These are phyloP conservation scores for Microdon myrmicae DNA, from an alignment of 2,888 invertebrate species.

Conservation along the genomic window DNA sequence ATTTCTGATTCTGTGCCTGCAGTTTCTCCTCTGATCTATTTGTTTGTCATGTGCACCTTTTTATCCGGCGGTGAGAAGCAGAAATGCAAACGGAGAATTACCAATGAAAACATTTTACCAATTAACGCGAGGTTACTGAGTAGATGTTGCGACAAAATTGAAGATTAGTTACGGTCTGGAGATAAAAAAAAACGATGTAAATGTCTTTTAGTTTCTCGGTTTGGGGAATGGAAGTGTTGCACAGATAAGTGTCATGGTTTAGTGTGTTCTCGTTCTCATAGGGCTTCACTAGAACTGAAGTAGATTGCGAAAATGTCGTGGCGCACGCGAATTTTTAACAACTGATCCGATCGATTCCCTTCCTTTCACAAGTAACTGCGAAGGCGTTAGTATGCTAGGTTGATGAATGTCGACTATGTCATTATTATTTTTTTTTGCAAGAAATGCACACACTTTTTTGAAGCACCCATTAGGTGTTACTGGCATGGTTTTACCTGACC, in stretches of 20 bases:
- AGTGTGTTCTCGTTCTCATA: constrained; percentile 21
- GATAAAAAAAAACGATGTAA: too few relatives aligned
- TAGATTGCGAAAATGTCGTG: constrained; percentile 19
- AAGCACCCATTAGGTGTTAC: too few relatives aligned
- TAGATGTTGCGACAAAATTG: constrained; percentile 44
- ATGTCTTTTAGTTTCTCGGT: constrained; percentile 14
- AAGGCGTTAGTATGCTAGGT: too few relatives aligned
- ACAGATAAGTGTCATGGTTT: constrained; percentile 30
- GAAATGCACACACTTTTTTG: too few relatives aligned
- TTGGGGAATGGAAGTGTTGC: constrained; percentile 44
- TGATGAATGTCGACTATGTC: too few relatives aligned
- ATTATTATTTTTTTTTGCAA: too few relatives aligned
- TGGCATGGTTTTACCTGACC: too few relatives aligned
- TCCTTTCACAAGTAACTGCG: too few relatives aligned
- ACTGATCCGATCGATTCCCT: too few relatives aligned
- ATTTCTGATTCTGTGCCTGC: constrained; percentile 9
- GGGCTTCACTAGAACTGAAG: constrained; percentile 5
- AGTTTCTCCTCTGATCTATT: constrained; percentile 8
- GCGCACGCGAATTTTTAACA: constrained; percentile 32
- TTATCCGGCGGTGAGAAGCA: not conserved
- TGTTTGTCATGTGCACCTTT: constrained; percentile 1
- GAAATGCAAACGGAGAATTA: not conserved
- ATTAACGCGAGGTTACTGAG: constrained; percentile 32
- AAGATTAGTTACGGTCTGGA: constrained; percentile 51
- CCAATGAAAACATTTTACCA: constrained; percentile 34